Base-by-base conservation (phyloP, 2,113 vertebrate genomes). In the Candoia aspera region DNA sequence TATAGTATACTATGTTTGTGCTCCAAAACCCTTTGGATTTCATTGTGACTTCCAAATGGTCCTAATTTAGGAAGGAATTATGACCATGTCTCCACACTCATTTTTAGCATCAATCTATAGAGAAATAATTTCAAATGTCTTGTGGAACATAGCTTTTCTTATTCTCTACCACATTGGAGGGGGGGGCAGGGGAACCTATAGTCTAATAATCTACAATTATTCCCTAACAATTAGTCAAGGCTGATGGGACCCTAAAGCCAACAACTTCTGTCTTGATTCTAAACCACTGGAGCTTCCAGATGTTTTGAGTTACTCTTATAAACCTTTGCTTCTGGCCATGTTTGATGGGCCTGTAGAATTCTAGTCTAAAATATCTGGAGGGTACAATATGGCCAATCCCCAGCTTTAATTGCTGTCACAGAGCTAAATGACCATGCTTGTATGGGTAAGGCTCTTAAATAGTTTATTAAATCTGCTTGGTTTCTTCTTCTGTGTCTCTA, bases 401-500 rank as follows among this genome's bases (percentile, higher is more conserved):
- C 8, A 62, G 0, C 19, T 59, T 26, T 24, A 86, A 37, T 8
- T 86, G 11, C 93, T 93, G 87, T 88, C 64, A 0, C 94, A 37
- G 92, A 57, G 91, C 29, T 94, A 0, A 92, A 85, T 89, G 1
- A 19, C 73, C 87, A 87, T n/a, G 29, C 68, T 53, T 87, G 8
- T 88, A 86, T 33, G 79, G 54, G 62, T 88, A 68, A 33, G 57
- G 46, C 26, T 60, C 29, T 88, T 3, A 19, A 21, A 93, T 62
- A n/a, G 9, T 90, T 91, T 93, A 26, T 85, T 96, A 95, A 96
- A 97, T 90, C 92, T 95, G 0, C 95, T 94, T 88, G 94, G 87
- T 96, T 92, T 83, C 64, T 59, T 58, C 46, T 87, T 57, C 95
- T 96, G 86, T 97, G 95, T 97, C 96, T 97, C 96, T 96, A 37